phyloP scores from a whole-genome alignment of 2,113 vertebrate genomes.

The Sander lucioperca region DNA sequence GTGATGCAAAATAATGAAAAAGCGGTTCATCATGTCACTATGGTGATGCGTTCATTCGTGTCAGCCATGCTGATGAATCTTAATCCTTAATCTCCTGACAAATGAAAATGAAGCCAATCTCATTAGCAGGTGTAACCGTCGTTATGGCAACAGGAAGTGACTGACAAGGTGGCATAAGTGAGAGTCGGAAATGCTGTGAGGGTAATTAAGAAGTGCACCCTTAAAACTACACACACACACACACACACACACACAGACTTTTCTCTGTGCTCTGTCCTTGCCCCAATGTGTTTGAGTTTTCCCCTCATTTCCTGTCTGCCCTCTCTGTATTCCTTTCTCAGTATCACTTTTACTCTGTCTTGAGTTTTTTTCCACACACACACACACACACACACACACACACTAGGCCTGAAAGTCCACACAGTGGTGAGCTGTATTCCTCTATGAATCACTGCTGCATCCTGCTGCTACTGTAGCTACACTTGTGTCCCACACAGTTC shows the following conservation, averaged over 20 bases:
- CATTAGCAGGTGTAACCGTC: slow-evolving; percentile 53
- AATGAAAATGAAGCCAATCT: slow-evolving; percentile 51
- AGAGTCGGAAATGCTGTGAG: slow-evolving; percentile 18
- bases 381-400: slow-evolving; percentile 8
- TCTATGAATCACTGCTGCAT: slow-evolving; percentile 67
- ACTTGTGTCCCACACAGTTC: slow-evolving; percentile 65
- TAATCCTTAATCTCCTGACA: slow-evolving; percentile 62
- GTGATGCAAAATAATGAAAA: slow-evolving; percentile 25
- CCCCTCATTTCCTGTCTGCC: slow-evolving; percentile 1
- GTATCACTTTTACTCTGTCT: no score
- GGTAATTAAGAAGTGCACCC: slow-evolving; percentile 37
- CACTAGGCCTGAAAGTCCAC: slow-evolving; percentile 42
- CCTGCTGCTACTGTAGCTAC: slow-evolving; percentile 45
- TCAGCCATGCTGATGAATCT: slow-evolving; percentile 60
- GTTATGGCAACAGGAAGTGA: slow-evolving; percentile 73
- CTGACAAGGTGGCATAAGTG: slow-evolving; percentile 46
- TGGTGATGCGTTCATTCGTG: slow-evolving; percentile 40
- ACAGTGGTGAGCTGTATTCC: slow-evolving; percentile 56
- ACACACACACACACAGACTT: not conserved
- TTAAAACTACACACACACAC: not conserved
- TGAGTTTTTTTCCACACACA: not conserved
- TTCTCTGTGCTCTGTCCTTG: not conserved
- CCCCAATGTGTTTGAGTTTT: not conserved
- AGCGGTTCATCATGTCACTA: slow-evolving; percentile 16
- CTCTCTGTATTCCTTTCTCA: not conserved